Conservation (phyloP, 2,888 invertebrate species). For the Latrodectus elegans region DNA sequence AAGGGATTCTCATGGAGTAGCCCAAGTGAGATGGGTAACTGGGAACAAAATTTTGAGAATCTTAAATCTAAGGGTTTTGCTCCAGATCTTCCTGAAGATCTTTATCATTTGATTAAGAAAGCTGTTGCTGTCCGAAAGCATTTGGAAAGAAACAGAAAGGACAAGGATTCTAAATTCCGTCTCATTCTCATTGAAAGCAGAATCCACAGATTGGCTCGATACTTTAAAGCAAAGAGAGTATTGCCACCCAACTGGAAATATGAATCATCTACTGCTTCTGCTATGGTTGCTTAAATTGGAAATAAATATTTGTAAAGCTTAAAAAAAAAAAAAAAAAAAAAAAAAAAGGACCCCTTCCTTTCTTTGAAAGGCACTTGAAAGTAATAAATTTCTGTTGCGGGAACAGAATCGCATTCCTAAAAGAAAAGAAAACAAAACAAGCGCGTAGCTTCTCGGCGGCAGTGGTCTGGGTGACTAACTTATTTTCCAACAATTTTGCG, state of each 20-base stretch:
- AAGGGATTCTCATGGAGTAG: constrained; percentile 98
- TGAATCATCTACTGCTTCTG: constrained; percentile 98
- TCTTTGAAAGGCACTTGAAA: too few relatives aligned
- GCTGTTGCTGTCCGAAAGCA: constrained; percentile 99
- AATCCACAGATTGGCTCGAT: constrained; percentile 97
- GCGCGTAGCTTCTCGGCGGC: too few relatives aligned
- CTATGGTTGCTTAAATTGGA: constrained; percentile 92
- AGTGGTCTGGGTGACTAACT: too few relatives aligned
- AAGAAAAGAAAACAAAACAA: too few relatives aligned
- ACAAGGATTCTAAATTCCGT: constrained; percentile 99
- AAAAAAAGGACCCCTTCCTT: too few relatives aligned
- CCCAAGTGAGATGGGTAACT: constrained; percentile 98
- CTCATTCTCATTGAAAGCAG: constrained; percentile 98
- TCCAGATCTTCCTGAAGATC: constrained; percentile 97
- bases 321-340: too few relatives aligned
- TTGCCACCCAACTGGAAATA: constrained; percentile 99
- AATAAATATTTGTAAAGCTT: constrained; percentile 1
- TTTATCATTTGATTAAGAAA: constrained; percentile 99
- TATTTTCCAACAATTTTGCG: too few relatives aligned
- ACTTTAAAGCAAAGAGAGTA: constrained; percentile 97
- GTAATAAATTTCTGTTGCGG: too few relatives aligned
- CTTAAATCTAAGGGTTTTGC: constrained; percentile 98
- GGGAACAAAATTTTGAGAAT: constrained; percentile 99
- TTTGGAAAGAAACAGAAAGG: constrained; percentile 94
- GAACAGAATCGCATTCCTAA: too few relatives aligned